A percentile compares a stretch with the other conserved stretches of the same genome.
phyloP scores from a whole-genome alignment of 2,113 vertebrate species.

The Odobenus rosmarus region DNA sequence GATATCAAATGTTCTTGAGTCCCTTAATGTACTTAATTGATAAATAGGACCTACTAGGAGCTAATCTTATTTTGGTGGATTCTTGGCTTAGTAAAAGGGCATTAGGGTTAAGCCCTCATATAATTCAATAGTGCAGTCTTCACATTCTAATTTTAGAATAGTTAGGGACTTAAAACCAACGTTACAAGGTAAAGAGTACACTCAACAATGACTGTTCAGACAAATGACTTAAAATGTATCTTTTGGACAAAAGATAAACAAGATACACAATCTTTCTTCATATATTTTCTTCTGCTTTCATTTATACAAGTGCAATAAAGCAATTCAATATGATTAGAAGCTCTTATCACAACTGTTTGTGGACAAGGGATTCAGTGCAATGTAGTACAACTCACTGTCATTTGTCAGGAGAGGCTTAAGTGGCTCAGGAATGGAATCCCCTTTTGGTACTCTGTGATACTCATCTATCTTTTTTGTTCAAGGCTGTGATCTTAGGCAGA shows the following conservation, averaged over 20 bases:
- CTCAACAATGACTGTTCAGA: constrained; percentile 31
- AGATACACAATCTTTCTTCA: not conserved
- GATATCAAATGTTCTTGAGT: not conserved
- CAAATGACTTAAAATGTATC: constrained; percentile 47
- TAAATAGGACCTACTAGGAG: constrained; percentile 9
- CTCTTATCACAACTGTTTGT: constrained; percentile 16
- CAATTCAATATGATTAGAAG: constrained; percentile 54
- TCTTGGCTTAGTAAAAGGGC: constrained; percentile 28
- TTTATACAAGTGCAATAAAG: constrained; percentile 50
- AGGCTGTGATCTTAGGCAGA: constrained; percentile 27
- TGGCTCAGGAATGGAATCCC: constrained; percentile 43
- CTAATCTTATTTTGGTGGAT: not conserved
- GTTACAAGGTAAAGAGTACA: constrained; percentile 1
- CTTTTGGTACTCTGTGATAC: constrained; percentile 12
- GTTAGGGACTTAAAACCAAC: not conserved
- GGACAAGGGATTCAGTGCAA: not conserved
- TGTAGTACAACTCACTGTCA: constrained; percentile 25
- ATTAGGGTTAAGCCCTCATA: not conserved
- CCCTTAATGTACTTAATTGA: not conserved
- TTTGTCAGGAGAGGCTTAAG: constrained; percentile 63
- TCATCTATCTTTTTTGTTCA: constrained; percentile 32
- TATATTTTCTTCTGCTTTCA: not conserved
- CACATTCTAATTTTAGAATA: constrained; percentile 36
- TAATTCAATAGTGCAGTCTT: constrained; percentile 19
- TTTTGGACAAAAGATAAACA: constrained; percentile 30